Percentiles rank a stretch among this genome's conserved stretches.
Evolutionary conservation across 2,888 invertebrate genomes (phyloP).

Genomic region (Ophraella communa): DNA sequence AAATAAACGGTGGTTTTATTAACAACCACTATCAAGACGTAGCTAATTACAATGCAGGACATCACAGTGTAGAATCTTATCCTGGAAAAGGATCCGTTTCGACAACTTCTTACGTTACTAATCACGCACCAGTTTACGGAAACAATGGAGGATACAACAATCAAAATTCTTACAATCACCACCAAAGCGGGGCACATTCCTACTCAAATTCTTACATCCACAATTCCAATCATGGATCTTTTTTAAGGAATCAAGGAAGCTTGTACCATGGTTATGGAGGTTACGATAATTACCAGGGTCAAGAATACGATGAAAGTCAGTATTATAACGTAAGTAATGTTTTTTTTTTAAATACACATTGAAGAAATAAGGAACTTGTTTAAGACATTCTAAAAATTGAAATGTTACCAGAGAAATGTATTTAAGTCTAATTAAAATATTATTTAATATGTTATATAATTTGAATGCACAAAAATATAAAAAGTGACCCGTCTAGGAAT

Average conservation of each 20-base stretch:
- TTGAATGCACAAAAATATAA: background rate
- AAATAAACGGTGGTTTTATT: slow-evolving; percentile 29
- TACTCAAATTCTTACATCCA: slow-evolving; percentile 27
- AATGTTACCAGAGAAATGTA: too few species aligned
- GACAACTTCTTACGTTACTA: slow-evolving; percentile 37
- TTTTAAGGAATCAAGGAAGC: background rate
- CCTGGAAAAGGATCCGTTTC: slow-evolving; percentile 30
- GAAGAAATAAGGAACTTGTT: background rate
- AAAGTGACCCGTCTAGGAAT: background rate
- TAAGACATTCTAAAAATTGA: too few species aligned
- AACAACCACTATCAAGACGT: slow-evolving; percentile 4
- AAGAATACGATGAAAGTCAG: slow-evolving; percentile 28
- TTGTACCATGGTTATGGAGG: slow-evolving; percentile 8
- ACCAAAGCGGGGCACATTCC: slow-evolving; percentile 23
- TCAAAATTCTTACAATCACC: background rate
- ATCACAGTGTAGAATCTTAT: slow-evolving; percentile 4
- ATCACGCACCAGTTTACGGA: slow-evolving; percentile 29
- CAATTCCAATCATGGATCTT: slow-evolving; percentile 26
- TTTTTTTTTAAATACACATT: background rate
- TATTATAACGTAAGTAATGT: slow-evolving; percentile 35
- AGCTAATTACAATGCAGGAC: slow-evolving; percentile 11
- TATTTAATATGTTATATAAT: too few species aligned
- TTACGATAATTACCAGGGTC: slow-evolving; percentile 7
- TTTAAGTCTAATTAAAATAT: too few species aligned
- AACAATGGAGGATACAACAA: slow-evolving; percentile 20